Percentiles rank a stretch among this genome's conserved stretches.
Evolutionary conservation across 1,140 invertebrate genomes (phyloP).

Genomic region (Drosophila azteca): DNA sequence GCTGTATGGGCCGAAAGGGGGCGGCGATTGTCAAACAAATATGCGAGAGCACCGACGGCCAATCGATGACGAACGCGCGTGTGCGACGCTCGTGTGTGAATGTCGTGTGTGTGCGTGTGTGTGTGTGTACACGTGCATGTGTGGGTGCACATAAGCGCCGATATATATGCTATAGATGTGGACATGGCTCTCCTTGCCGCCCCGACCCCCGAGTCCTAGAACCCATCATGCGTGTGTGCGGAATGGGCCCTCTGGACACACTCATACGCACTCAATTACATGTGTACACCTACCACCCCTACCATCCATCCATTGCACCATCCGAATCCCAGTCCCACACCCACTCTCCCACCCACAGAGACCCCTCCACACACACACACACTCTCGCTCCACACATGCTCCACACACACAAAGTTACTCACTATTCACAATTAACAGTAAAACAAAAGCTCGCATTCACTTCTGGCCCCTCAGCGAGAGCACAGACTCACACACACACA

Average conservation of each 20-base stretch:
- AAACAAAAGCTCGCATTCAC: constrained; percentile 60
- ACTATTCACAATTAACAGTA: constrained; percentile 51
- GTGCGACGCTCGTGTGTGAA: constrained; percentile 66
- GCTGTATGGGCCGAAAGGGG: not conserved
- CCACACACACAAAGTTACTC: too few relatives aligned
- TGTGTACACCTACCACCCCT: constrained; percentile 34
- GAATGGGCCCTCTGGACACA: constrained; percentile 46
- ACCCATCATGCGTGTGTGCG: constrained; percentile 6
- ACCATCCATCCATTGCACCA: constrained; percentile 19
- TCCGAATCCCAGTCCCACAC: not conserved
- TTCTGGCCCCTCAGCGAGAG: constrained; percentile 26
- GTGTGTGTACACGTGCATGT: constrained; percentile 26
- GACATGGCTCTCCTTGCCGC: constrained; percentile 13
- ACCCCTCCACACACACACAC: too few relatives aligned
- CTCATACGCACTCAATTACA: constrained; percentile 28
- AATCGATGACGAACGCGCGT: constrained; percentile 77
- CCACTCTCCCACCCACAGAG: too few relatives aligned
- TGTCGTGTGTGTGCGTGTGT: constrained; percentile 15
- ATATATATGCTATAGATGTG: constrained; percentile 63
- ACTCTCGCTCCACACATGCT: too few relatives aligned
- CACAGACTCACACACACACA: constrained; percentile 20
- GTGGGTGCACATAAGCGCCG: constrained; percentile 55
- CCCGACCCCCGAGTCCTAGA: not conserved
- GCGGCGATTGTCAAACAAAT: constrained; percentile 55
- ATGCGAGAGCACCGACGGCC: constrained; percentile 70